A percentile compares a stretch with the other conserved stretches of the same genome.
Evolutionary conservation across 2,797 vertebrate genomes (phyloP).

Genomic region (Neostethus bicornis): DNA sequence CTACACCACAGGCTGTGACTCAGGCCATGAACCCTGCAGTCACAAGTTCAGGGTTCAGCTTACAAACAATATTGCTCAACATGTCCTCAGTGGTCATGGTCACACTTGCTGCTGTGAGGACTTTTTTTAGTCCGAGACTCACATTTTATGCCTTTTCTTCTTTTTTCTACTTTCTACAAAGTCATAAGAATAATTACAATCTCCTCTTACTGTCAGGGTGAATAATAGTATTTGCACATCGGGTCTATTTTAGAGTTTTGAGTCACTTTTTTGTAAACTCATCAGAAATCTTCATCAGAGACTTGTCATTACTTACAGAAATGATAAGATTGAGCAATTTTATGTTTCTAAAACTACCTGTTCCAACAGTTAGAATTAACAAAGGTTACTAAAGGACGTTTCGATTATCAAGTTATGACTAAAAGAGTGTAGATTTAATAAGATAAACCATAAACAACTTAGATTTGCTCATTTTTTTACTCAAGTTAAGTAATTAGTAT

Average conservation of each 20-base stretch:
- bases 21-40: conserved; percentile 58
- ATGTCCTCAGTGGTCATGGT: conserved; percentile 41
- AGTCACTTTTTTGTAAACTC: conserved; percentile 16
- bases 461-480: conserved; percentile 1
- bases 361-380: background rate
- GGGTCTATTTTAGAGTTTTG: conserved; percentile 1
- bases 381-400: conserved; percentile 14
- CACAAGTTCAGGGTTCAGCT: conserved; percentile 66
- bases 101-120: conserved; percentile 23
- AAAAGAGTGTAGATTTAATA: background rate
- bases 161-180: too few species aligned
- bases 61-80: conserved; percentile 74
- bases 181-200: too few species aligned
- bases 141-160: background rate
- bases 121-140: conserved; percentile 10
- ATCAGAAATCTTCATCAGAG: background rate
- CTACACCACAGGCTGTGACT: conserved; percentile 61
- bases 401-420: conserved; percentile 12
- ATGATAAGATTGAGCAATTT: background rate
- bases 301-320: conserved; percentile 15
- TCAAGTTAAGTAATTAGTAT: conserved; percentile 1
- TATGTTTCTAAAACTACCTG: background rate
- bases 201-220: background rate
- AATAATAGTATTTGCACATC: conserved; percentile 1
- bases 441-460: background rate